Evolutionary conservation across 2,888 invertebrate species (phyloP).

Genomic region (Notodonta dromedarius): DNA sequence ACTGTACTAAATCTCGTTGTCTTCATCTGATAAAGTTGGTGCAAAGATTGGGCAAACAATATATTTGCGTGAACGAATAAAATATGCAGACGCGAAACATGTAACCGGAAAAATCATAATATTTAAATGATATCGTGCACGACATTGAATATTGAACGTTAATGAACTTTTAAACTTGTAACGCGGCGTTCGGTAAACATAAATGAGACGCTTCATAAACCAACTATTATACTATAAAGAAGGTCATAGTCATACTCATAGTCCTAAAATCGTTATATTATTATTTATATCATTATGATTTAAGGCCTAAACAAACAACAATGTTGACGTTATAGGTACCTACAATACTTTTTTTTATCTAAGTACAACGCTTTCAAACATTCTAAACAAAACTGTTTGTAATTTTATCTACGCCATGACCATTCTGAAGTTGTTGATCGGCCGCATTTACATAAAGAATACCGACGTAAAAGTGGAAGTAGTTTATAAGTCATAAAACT

Average conservation of each 20-base stretch:
- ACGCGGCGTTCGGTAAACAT: conserved; percentile 37
- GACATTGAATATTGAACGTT: conserved; percentile 54
- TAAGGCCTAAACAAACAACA: no score
- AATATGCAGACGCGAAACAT: conserved; percentile 19
- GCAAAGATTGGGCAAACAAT: conserved; percentile 34
- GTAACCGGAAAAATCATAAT: conserved; percentile 42
- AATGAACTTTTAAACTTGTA: conserved; percentile 59
- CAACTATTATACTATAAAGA: no score
- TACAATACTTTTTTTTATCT: not conserved
- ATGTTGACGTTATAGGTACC: no score
- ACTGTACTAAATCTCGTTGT: conserved; percentile 26
- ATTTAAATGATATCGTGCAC: conserved; percentile 36
- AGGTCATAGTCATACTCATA: no score
- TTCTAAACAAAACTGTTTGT: conserved; percentile 12
- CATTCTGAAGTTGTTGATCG: not conserved
- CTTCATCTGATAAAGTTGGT: conserved; percentile 28
- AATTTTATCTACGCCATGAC: conserved; percentile 8
- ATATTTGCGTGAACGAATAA: conserved; percentile 33
- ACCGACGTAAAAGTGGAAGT: conserved; percentile 31
- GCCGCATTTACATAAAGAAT: conserved; percentile 29
- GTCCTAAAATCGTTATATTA: no score
- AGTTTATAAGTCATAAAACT: conserved; percentile 41
- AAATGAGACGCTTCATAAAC: conserved; percentile 33
- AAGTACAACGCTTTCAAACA: conserved; percentile 14
- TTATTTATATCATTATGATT: no score